Percentiles rank a stretch among this genome's conserved stretches.
Conservation (phyloP, 2,888 invertebrate species). For the Andrena chrysosceles region DNA sequence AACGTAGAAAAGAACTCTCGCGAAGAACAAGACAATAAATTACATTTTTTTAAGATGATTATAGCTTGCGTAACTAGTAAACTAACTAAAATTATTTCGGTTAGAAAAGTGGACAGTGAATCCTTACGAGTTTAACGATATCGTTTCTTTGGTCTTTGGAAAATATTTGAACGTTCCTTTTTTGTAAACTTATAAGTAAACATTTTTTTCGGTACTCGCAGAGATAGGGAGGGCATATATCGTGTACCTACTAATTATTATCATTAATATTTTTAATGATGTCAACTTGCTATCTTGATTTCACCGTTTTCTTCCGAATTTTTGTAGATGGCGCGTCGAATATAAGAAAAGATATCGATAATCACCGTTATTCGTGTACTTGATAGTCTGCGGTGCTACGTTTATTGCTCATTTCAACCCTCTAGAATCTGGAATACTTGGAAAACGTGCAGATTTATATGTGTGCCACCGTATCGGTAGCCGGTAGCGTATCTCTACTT, state of each 20-base stretch:
- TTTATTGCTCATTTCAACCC: constrained; percentile 40
- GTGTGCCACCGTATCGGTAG: constrained; percentile 12
- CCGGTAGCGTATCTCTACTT: constrained; percentile 21
- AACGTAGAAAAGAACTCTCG: not conserved
- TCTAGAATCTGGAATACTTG: constrained; percentile 14
- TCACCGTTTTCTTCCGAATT: not conserved
- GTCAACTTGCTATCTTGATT: constrained; percentile 3
- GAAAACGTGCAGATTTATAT: constrained; percentile 10
- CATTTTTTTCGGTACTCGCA: not conserved
- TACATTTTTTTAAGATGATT: not conserved
- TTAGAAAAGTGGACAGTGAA: not conserved
- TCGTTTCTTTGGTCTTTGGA: constrained; percentile 26
- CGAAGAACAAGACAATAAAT: constrained; percentile 5
- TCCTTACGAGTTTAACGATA: not conserved
- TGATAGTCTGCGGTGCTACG: constrained; percentile 17
- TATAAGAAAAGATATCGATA: constrained; percentile 4
- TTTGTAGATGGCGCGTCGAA: not conserved
- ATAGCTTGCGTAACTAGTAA: not conserved
- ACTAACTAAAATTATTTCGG: not conserved
- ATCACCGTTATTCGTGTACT: constrained; percentile 5
- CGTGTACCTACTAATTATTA: not conserved
- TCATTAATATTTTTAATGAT: not conserved
- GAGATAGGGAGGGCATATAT: constrained; percentile 6
- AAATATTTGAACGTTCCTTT: not conserved
- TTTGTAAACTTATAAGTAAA: not conserved